phyloP scores from a whole-genome alignment of 2,797 vertebrate genomes.

The Taeniopygia guttata region DNA sequence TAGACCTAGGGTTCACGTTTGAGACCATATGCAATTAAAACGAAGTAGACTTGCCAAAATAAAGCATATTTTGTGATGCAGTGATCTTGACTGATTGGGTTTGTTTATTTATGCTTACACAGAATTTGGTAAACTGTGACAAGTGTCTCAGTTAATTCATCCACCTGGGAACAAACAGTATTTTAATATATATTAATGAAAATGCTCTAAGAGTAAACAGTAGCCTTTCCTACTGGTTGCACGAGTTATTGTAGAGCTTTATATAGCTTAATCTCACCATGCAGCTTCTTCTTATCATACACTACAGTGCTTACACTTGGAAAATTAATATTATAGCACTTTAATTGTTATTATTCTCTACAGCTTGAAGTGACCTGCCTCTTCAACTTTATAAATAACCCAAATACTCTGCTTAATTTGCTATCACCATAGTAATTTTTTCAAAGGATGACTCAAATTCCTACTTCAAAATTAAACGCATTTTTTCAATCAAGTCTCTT shows the following conservation, averaged over 20 bases:
- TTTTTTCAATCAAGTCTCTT: conserved; percentile 14
- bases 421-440: conserved; percentile 32
- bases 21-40: conserved; percentile 6
- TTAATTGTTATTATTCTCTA: conserved; percentile 4
- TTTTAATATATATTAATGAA: conserved; percentile 10
- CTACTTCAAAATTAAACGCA: conserved; percentile 6
- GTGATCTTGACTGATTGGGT: not conserved
- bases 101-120: not conserved
- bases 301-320: not conserved
- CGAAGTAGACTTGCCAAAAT: conserved; percentile 9
- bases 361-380: not conserved
- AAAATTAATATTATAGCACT: not conserved
- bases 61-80: not conserved
- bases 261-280: not conserved
- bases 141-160: not conserved
- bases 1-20: conserved; percentile 4
- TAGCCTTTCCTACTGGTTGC: not conserved
- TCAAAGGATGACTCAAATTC: conserved; percentile 18
- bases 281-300: not conserved
- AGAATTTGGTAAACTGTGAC: not conserved
- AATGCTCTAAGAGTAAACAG: not conserved
- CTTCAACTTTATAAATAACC: conserved; percentile 34
- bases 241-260: not conserved
- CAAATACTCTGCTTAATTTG: not conserved
- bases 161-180: not conserved